Evolutionary conservation across 2,113 vertebrate species (phyloP).

Genomic region (Motacilla tschutschensis): DNA sequence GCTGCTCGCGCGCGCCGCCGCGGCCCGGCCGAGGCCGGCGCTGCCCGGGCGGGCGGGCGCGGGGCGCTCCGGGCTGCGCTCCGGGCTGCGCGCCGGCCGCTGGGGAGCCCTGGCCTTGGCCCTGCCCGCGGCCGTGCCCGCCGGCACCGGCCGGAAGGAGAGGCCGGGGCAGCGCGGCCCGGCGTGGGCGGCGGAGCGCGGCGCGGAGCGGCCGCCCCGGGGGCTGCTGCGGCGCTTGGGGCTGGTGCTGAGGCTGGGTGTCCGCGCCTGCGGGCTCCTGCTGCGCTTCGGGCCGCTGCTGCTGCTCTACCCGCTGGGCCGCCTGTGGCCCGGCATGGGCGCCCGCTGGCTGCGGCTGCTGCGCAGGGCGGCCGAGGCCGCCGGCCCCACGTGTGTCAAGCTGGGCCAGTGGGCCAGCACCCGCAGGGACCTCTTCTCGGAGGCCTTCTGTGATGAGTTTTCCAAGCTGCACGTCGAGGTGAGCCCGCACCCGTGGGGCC

Average conservation of each 20-base stretch:
- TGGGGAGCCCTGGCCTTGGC: no score
- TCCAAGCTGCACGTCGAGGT: constrained; percentile 86
- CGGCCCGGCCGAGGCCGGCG: no score
- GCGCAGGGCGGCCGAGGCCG: constrained; percentile 85
- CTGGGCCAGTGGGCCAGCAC: constrained; percentile 96
- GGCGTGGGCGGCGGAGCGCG: background rate
- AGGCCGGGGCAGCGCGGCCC: background rate
- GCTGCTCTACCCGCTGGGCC: constrained; percentile 80
- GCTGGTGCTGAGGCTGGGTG: constrained; percentile 69
- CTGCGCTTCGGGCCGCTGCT: constrained; percentile 87
- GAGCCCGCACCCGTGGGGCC: constrained; percentile 84
- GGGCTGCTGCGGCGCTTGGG: constrained; percentile 26
- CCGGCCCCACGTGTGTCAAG: constrained; percentile 90
- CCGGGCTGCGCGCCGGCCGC: no score
- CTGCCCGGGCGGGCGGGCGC: no score
- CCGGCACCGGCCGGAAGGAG: background rate
- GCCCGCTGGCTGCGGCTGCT: constrained; percentile 81
- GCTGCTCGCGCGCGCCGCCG: no score
- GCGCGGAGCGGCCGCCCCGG: background rate
- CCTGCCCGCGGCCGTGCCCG: background rate
- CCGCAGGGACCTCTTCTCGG: constrained; percentile 87
- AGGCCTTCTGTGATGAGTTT: constrained; percentile 85
- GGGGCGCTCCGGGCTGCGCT: no score
- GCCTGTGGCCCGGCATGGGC: constrained; percentile 68
- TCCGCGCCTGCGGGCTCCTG: constrained; percentile 80